Evolutionary conservation across 2,797 vertebrate species (phyloP).

Genomic region (Vultur gryphus): DNA sequence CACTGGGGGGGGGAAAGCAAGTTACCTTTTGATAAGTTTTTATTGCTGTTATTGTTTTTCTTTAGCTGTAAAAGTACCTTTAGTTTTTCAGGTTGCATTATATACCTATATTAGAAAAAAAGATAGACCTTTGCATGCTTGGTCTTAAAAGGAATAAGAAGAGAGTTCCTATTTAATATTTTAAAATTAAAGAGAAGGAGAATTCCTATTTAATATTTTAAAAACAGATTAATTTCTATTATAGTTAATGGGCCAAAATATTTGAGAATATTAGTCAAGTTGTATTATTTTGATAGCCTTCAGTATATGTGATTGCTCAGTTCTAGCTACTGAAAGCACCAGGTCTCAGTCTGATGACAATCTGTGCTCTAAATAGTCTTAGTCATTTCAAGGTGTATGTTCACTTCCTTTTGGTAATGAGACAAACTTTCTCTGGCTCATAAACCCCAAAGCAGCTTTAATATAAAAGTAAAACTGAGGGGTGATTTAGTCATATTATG

Average conservation of each 20-base stretch:
- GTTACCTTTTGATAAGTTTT: background rate
- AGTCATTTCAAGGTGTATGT: conserved; percentile 24
- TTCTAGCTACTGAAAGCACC: background rate
- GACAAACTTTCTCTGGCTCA: conserved; percentile 65
- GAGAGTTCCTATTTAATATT: background rate
- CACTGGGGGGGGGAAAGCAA: background rate
- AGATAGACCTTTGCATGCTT: background rate
- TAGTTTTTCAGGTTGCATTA: background rate
- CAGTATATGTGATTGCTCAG: background rate
- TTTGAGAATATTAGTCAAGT: background rate
- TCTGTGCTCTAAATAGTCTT: conserved; percentile 33
- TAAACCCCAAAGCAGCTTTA: conserved; percentile 63
- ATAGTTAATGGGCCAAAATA: background rate
- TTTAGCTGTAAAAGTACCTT: background rate
- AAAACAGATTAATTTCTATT: background rate
- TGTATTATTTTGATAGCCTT: background rate
- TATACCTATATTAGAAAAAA: background rate
- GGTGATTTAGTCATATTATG: background rate
- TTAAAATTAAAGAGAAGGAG: background rate
- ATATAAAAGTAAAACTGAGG: conserved; percentile 5
- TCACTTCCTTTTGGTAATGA: conserved; percentile 62
- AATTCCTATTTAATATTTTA: background rate
- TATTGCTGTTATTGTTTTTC: background rate
- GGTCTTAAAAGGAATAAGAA: background rate
- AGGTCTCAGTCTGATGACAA: background rate